Evolutionary conservation across 2,113 vertebrate genomes (phyloP).

Genomic region (Psilopsiagon aurifrons): DNA sequence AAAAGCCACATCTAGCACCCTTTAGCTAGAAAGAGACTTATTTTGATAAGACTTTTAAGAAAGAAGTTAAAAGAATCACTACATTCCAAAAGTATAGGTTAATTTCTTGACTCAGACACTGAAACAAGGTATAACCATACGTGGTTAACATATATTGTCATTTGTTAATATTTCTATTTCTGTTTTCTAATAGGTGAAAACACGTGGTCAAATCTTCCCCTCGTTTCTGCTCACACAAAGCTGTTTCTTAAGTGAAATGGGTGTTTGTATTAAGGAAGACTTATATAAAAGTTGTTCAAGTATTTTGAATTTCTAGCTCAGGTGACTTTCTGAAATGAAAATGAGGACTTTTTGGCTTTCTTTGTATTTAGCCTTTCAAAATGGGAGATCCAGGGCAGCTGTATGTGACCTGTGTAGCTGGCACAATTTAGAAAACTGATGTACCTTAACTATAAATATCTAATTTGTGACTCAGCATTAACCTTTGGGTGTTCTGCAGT

Average conservation of each 20-base stretch:
- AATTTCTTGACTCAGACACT: background rate
- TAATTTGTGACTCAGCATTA: background rate
- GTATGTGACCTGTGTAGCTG: background rate
- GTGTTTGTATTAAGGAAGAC: background rate
- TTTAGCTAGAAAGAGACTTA: background rate
- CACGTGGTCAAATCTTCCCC: background rate
- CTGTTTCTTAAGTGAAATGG: background rate
- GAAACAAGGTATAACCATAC: rapidly evolving
- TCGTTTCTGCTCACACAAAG: background rate
- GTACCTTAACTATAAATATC: background rate
- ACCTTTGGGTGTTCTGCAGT: background rate
- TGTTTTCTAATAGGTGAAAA: background rate
- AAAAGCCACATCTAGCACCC: background rate
- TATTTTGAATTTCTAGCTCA: background rate
- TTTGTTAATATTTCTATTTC: background rate
- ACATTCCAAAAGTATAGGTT: background rate
- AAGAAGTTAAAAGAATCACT: background rate
- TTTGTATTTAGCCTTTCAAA: background rate
- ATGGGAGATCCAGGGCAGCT: background rate
- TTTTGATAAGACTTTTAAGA: background rate
- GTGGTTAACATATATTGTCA: too few relatives aligned
- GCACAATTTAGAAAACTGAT: background rate
- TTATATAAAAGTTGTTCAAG: background rate
- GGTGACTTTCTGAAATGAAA: background rate
- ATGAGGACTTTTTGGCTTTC: background rate